phyloP scores from a whole-genome alignment of 23 tunicate species.

The Diplosoma virens region DNA sequence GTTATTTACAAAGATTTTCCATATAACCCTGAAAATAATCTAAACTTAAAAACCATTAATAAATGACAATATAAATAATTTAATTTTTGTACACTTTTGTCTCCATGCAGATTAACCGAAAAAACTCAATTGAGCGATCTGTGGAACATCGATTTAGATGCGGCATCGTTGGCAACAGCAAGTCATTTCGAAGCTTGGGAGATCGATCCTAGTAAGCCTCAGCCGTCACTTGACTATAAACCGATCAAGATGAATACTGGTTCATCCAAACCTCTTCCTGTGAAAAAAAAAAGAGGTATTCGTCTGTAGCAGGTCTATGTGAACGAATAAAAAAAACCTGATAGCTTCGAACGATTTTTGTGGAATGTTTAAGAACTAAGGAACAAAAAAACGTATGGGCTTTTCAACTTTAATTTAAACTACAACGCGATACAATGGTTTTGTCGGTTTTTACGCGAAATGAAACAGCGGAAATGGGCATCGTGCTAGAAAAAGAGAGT shows the following conservation, averaged over 20 bases:
- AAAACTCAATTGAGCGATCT: conserved; percentile 25
- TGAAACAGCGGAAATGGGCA: too few species aligned
- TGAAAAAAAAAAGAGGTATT: conserved; percentile 36
- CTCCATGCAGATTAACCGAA: conserved; percentile 21
- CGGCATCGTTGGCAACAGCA: conserved; percentile 47
- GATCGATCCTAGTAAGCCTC: conserved; percentile 22
- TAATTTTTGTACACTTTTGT: neutral
- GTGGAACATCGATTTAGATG: conserved; percentile 19
- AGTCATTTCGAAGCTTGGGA: conserved; percentile 25
- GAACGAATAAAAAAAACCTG: too few species aligned
- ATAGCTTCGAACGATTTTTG: too few species aligned
- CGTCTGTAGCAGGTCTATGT: too few species aligned
- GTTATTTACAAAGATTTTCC: too few species aligned
- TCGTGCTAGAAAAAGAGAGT: too few species aligned
- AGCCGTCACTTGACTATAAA: conserved; percentile 60
- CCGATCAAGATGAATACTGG: conserved; percentile 41
- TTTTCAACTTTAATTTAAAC: too few species aligned
- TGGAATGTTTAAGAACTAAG: too few species aligned
- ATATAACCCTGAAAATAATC: too few species aligned
- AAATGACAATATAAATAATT: neutral
- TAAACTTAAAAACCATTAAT: neutral
- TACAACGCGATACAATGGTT: too few species aligned
- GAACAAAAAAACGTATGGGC: too few species aligned
- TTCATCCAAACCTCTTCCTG: neutral
- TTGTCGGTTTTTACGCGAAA: too few species aligned